Evolutionary conservation across 2,797 vertebrate genomes (phyloP), one percentile per base, ranked within the genome.

Genomic region (Sebastes ruberrimus): DNA sequence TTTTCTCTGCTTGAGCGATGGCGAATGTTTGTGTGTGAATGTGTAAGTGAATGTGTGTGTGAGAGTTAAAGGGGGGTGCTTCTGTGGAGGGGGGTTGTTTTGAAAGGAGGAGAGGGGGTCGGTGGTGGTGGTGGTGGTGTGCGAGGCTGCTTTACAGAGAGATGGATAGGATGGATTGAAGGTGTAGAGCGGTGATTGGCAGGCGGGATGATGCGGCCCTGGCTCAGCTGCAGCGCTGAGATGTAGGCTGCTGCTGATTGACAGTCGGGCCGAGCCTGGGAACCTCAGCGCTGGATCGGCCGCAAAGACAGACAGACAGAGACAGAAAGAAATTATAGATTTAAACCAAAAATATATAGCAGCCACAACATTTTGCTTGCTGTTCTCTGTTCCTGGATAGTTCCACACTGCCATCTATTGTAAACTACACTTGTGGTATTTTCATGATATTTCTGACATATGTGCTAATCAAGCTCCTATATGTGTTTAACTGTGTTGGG

Each of bases 181-280:
- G 90, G 91, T 88, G 86, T 76, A 90, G 93, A 93, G 90, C 90
- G 78, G 94, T 97, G 97, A 97, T 96, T 97, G 97, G 94, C 97
- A 96, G 95, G 86, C 88, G 70, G 91, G 95, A 96, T 93, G 94
- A 94, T 93, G 96, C 92, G 71, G 87, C 94, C 95, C 88, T 95
- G 96, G 95, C 95, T 96, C 96, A 96, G 96, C 96, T 95, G 95
- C 96, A 93, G 94, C 82, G 83, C 96, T 93, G 97, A 97, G 96
- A 97, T 96, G 93, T 92, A 88, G 94, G 95, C 94, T 95, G 91
- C 81, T 59, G 88, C 88, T 94, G 91, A 95, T 95, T 97, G 97
- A 97, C 97, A 97, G 95, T 59, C 96, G 96, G 84, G 91, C 78
- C 78, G 74, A 89, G 91, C 78, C 90, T 92, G 88, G 89, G 87